Evolutionary conservation across 2,113 vertebrate genomes (phyloP).

Genomic region (Variabilichromis moorii): DNA sequence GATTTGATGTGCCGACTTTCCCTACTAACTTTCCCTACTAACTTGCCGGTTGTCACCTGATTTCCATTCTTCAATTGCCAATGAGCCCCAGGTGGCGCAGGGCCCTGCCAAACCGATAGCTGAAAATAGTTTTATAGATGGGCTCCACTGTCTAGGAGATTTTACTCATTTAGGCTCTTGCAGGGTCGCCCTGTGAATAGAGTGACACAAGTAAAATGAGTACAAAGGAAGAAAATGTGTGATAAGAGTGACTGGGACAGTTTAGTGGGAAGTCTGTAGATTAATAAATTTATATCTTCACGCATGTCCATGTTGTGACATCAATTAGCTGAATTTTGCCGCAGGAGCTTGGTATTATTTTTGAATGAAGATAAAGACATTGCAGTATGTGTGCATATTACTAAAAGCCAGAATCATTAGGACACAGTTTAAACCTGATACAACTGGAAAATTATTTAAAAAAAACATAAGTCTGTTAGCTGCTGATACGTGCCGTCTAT

Average conservation of each 20-base stretch:
- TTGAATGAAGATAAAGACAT: neutral
- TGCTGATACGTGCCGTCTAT: neutral
- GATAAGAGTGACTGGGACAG: neutral
- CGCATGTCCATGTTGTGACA: neutral
- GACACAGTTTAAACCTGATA: neutral
- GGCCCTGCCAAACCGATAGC: conserved; percentile 25
- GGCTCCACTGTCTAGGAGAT: neutral
- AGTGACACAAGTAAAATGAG: neutral
- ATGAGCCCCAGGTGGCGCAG: conserved; percentile 39
- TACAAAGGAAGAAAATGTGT: neutral
- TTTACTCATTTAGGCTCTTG: neutral
- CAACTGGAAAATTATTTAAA: neutral
- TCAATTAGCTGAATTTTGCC: neutral
- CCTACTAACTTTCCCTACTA: neutral
- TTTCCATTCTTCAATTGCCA: conserved; percentile 16
- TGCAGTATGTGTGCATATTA: neutral
- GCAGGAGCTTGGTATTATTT: neutral
- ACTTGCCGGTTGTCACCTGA: neutral
- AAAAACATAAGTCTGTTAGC: conserved; percentile 6
- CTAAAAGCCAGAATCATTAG: neutral
- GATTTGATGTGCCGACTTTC: conserved; percentile 1
- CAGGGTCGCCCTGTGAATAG: neutral
- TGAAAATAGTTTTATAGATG: conserved; percentile 47
- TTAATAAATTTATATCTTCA: neutral
- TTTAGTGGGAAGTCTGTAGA: neutral